Evolutionary conservation across 2,888 invertebrate species (phyloP).

Genomic region (Noctua comes): DNA sequence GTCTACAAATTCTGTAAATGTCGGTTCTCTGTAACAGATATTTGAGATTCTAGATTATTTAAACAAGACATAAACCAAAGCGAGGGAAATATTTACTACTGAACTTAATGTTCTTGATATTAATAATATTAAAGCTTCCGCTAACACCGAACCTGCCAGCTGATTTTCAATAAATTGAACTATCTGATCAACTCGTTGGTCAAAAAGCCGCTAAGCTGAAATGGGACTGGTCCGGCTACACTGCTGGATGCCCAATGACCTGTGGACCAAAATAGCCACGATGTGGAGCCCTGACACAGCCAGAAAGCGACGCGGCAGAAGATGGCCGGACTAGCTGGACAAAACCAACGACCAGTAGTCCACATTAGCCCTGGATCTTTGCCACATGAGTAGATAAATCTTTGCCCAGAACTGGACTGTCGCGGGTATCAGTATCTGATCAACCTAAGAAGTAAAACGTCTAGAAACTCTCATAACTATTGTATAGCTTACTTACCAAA

Average conservation of each 20-base stretch:
- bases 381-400: too few species aligned
- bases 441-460: background rate
- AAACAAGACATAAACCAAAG: constrained; percentile 24
- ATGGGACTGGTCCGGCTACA: too few species aligned
- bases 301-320: background rate
- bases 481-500: constrained; percentile 36
- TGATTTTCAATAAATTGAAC: background rate
- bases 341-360: background rate
- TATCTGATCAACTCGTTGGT: background rate
- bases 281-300: background rate
- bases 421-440: background rate
- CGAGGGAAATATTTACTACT: constrained; percentile 10
- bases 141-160: background rate
- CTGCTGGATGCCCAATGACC: background rate
- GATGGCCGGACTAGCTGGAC: background rate
- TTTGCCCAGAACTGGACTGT: background rate
- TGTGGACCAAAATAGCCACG: background rate
- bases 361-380: background rate
- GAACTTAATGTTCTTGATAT: constrained; percentile 4
- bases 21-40: constrained; percentile 14
- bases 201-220: background rate
- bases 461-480: constrained; percentile 25
- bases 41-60: constrained; percentile 27
- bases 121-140: background rate
- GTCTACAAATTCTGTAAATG: constrained; percentile 16